Evolutionary conservation across 2,888 invertebrate genomes (phyloP), one percentile per base, ranked within the genome.

Genomic region (Tholera decimalis): DNA sequence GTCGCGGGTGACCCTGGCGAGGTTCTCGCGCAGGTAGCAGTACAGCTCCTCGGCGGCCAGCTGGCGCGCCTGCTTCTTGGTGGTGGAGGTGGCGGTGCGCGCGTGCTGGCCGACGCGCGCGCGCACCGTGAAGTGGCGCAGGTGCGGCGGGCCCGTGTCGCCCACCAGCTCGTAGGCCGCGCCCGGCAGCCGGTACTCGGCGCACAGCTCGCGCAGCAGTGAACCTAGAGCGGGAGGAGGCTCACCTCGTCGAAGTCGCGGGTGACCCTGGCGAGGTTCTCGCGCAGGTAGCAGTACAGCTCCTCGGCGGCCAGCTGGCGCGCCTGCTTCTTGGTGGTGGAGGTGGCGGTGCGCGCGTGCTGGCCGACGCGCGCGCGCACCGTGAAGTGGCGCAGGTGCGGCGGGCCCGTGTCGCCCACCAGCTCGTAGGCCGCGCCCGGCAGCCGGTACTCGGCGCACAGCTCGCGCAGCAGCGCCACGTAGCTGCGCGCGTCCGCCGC

Each of bases 361-460:
- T 91, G 92, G 26, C 96, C 96, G 22, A 97, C 92, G 66, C 85
- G 80, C 82, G 96, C 97, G 68, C 95, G 91, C 74, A 96, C 88
- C 0, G 97, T 97, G 88, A 97, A 97, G 75, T 96, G 92, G 79
- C 96, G 96, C 60, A 94, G 93, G 92, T 97, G 97, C 41, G 97
- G 96, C 20, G 97, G 97, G 46, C 97, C 97, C 75, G 96, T 95
- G 88, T 97, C 97, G 18, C 96, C 95, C 68, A 96, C 94, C 85
- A 96, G 93, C 61, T 88, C 83, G 89, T 96, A 97, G 46, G 89
- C 84, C 3, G 96, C 96, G 15, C 85, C 87, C 20, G 96, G 92
- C 56, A 97, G 92, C 70, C 94, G 81, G 85, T 89, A 93, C 85
- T 93, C 88, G 57, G 95, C 85, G 85, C 96, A 96, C 64, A 96